Evolutionary conservation across 2,888 invertebrate genomes (phyloP).

Genomic region (Plagiodera versicolora): DNA sequence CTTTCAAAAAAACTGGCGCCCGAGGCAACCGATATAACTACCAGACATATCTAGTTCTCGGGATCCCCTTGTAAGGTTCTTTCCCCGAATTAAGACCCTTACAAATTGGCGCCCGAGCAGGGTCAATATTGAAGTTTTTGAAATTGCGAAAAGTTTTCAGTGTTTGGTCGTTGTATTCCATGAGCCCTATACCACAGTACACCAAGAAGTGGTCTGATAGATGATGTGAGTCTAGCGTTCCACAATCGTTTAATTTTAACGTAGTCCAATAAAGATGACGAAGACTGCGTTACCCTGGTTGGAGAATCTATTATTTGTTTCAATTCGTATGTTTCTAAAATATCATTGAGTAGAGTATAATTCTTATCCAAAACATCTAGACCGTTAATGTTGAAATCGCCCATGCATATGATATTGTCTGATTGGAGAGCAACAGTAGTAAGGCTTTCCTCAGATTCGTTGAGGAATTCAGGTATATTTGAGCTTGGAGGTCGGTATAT

Average conservation of each 20-base stretch:
- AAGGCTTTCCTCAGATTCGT: constrained; percentile 2
- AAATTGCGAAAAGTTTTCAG: constrained; percentile 3
- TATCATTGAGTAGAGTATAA: constrained; percentile 5
- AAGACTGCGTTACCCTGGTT: constrained; percentile 6
- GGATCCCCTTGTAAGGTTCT: too few relatives aligned
- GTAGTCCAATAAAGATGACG: constrained; percentile 5
- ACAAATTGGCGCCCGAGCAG: too few relatives aligned
- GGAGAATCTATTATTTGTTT: constrained; percentile 5
- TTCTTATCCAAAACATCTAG: too few relatives aligned
- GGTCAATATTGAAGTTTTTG: constrained; percentile 5
- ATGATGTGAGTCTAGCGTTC: constrained; percentile 8
- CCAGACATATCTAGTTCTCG: too few relatives aligned
- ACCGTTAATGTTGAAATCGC: too few relatives aligned
- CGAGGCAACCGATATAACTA: too few relatives aligned
- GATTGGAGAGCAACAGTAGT: constrained; percentile 2
- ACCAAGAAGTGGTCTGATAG: too few relatives aligned
- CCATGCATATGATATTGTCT: constrained; percentile 4
- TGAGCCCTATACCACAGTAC: too few relatives aligned
- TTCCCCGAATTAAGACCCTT: too few relatives aligned
- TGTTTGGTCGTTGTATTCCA: constrained; percentile 1
- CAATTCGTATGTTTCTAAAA: constrained; percentile 8
- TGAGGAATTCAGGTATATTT: constrained; percentile 1
- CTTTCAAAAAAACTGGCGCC: too few relatives aligned
- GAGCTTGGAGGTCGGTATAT: too few relatives aligned
- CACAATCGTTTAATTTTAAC: neutral